These are phyloP conservation scores for Sinonovacula constricta DNA, from an alignment of 1,140 invertebrate species.

Conservation along the genomic window DNA sequence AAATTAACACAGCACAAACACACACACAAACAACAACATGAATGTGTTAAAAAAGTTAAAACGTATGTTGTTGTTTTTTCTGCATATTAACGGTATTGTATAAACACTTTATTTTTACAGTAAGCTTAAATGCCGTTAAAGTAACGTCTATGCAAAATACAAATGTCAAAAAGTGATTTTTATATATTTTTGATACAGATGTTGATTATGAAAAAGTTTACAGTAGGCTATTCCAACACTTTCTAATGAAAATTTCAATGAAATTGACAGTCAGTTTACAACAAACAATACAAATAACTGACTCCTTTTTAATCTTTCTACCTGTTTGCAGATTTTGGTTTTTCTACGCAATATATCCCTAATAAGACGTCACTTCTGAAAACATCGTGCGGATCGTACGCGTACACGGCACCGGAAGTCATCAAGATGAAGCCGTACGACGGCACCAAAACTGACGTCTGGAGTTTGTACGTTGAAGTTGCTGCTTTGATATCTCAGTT, in stretches of 20 bases:
- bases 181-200: no score
- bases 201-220: no score
- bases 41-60: not conserved
- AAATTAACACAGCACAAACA: not conserved
- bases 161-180: no score
- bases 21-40: not conserved
- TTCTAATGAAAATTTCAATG: no score
- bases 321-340: constrained; percentile 64
- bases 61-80: not conserved
- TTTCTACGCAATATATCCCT: constrained; percentile 50
- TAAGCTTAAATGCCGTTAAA: no score
- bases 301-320: not conserved
- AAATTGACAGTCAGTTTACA: no score
- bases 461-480: constrained; percentile 80
- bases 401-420: constrained; percentile 98
- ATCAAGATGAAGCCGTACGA: constrained; percentile 97
- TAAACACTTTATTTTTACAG: no score
- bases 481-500: not conserved
- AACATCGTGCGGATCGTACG: constrained; percentile 97
- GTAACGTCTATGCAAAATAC: no score
- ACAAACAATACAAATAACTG: no score
- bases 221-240: no score
- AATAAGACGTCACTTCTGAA: constrained; percentile 42
- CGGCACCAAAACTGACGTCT: constrained; percentile 96
- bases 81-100: no score